Conservation (phyloP, 2,888 invertebrate species). For the Troides aeacus region DNA sequence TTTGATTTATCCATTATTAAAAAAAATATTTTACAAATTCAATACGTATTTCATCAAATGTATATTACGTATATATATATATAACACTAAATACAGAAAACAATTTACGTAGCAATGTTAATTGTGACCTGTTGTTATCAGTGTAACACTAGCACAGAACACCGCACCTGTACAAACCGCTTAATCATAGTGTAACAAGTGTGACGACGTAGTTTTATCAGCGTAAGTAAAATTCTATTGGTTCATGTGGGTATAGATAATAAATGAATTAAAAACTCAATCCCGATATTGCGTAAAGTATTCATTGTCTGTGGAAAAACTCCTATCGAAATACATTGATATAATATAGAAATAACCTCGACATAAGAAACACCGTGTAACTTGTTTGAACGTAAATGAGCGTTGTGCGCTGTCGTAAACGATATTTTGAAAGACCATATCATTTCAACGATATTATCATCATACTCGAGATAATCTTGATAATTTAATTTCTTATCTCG, state of each 20-base stretch:
- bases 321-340: not conserved
- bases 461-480: constrained; percentile 57
- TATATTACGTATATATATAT: not conserved
- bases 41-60: constrained; percentile 21
- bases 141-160: constrained; percentile 42
- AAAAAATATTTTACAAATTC: not conserved
- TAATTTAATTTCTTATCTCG: constrained; percentile 36
- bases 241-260: constrained; percentile 34
- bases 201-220: constrained; percentile 59
- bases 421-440: constrained; percentile 31
- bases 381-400: not conserved
- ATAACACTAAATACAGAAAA: constrained; percentile 32
- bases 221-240: constrained; percentile 42
- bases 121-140: constrained; percentile 46
- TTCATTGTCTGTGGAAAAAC: not conserved
- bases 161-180: constrained; percentile 67
- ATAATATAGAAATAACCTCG: not conserved
- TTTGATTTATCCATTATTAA: constrained; percentile 60
- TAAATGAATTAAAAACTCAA: constrained; percentile 34
- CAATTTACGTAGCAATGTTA: constrained; percentile 37
- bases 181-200: constrained; percentile 56
- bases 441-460: constrained; percentile 53
- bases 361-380: not conserved
- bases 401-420: not conserved
- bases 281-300: not conserved